Evolutionary conservation across 2,888 invertebrate species (phyloP).

Genomic region (Agrotis ipsilon): DNA sequence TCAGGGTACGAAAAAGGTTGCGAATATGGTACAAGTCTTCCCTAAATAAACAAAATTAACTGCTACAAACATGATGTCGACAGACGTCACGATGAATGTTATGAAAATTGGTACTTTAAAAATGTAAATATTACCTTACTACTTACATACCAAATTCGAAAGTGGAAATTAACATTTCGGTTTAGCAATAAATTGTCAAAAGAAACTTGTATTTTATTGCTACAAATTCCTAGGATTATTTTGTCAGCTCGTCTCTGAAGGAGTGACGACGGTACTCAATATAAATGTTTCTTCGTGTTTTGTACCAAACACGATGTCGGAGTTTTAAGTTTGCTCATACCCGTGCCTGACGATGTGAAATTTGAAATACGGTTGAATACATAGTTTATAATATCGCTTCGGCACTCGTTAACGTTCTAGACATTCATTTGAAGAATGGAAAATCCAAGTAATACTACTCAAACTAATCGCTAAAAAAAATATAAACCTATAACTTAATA

Average conservation of each 20-base stretch:
- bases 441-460: not conserved
- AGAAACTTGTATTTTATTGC: not conserved
- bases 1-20: constrained; percentile 5
- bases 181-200: not conserved
- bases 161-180: no score
- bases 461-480: not conserved
- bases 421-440: not conserved
- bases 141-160: not conserved
- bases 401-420: not conserved
- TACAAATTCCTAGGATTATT: no score
- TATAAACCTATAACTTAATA: not conserved
- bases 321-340: no score
- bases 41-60: not conserved
- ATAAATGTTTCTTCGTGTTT: constrained; percentile 33
- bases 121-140: no score
- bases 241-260: not conserved
- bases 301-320: constrained; percentile 10
- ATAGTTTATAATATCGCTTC: not conserved
- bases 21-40: constrained; percentile 15
- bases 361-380: not conserved
- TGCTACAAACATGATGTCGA: not conserved
- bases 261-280: not conserved
- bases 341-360: no score
- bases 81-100: not conserved
- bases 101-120: not conserved